Evolutionary conservation across 2,113 vertebrate genomes (phyloP), one percentile per base, ranked within the genome.

Genomic region (Malurus melanocephalus): DNA sequence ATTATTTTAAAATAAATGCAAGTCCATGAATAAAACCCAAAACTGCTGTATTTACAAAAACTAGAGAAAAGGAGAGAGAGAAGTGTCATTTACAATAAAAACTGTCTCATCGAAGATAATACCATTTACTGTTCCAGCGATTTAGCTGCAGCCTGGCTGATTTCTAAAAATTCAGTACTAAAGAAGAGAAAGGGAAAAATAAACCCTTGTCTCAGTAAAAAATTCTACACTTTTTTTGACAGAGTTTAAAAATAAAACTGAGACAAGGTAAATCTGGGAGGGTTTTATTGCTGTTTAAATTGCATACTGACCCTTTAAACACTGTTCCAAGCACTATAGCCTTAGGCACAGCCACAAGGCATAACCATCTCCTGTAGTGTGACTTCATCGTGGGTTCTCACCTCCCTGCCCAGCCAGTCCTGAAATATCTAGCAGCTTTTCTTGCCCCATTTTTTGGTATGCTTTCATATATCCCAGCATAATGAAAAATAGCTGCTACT

Each of bases 161-260:
- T 80, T 89, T 85, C 57, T 92, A 73, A 91, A 95, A 94, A 69
- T 66, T 52, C 27, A 56, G 6, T 59, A 69, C 26, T 77, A 82
- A 85, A 66, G 60, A 68, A 77, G 8, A 75, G n/a, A 85, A 30
- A 84, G 4, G 17, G 33, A 59, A 80, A 69, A 85, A 85, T 55
- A 85, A 85, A 75, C 14, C 35, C 32, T 60, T 66, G 46, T 27
- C 71, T 92, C 49, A 65, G 43, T 83, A 92, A 93, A 95, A 87
- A 80, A 22, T 42, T 22, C 64, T 82, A 6, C 27, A 24, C 65
- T 66, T 49, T 77, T 95, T 93, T 94, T 95, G 82, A 90, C 85
- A 85, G 62, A 83, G 79, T 89, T 94, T 96, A 94, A 94, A 94
- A 96, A 95, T 95, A 93, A 94, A 93, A 83, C 77, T 32, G 56